These are phyloP conservation scores for Malurus alboscapulatus DNA, from an alignment of 2,113 vertebrate species.

Conservation along the genomic window DNA sequence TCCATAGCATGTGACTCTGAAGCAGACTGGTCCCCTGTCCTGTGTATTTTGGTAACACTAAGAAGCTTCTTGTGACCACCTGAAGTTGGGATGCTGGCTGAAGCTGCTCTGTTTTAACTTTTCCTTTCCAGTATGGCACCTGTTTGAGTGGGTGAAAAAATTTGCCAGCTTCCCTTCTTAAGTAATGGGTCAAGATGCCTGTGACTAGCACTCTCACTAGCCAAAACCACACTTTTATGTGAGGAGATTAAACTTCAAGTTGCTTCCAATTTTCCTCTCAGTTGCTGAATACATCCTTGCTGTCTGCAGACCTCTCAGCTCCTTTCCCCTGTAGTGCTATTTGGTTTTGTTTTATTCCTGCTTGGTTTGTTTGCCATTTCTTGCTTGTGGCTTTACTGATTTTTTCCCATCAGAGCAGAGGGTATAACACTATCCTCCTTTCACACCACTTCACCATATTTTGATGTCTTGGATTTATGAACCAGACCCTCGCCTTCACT, in stretches of 20 bases:
- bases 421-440: background rate
- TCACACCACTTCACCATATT: background rate
- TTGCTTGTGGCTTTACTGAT: background rate
- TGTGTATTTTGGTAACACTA: background rate
- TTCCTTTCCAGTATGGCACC: background rate
- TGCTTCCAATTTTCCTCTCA: background rate
- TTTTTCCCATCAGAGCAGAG: background rate
- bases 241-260: background rate
- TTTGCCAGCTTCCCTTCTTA: background rate
- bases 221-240: background rate
- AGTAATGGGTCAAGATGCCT: background rate
- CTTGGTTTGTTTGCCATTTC: background rate
- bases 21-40: background rate
- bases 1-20: background rate
- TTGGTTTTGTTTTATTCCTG: background rate
- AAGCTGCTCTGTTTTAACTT: background rate
- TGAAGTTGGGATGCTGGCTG: background rate
- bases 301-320: background rate
- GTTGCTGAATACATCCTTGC: background rate
- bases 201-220: background rate
- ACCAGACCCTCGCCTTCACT: background rate
- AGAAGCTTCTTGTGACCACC: background rate
- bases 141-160: background rate
- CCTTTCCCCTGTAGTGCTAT: background rate
- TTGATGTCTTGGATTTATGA: background rate